A percentile compares a stretch with the other conserved stretches of the same genome.
Evolutionary conservation across 2,113 vertebrate species (phyloP).

Genomic region (Nipponia nippon): DNA sequence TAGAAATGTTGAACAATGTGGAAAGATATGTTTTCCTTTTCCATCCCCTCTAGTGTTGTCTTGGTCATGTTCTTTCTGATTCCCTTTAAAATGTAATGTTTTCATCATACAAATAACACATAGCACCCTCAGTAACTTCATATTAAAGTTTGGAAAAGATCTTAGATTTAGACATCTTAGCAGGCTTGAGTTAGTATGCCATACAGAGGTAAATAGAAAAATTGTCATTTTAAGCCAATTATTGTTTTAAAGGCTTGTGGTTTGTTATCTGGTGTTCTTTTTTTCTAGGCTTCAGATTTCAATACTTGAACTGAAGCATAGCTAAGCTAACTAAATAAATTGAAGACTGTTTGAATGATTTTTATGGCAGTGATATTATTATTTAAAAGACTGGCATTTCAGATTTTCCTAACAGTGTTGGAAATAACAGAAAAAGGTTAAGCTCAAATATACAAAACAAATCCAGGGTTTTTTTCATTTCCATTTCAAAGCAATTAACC

Average conservation of each 20-base stretch:
- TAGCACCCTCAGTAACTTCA: background rate
- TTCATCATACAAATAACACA: background rate
- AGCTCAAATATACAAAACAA: constrained; percentile 24
- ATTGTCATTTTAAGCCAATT: background rate
- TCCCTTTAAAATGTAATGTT: background rate
- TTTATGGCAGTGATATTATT: constrained; percentile 61
- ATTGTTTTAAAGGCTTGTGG: background rate
- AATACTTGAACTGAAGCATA: background rate
- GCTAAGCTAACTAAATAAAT: constrained; percentile 42
- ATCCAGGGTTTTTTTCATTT: constrained; percentile 14
- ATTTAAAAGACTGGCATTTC: constrained; percentile 55
- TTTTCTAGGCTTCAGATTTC: constrained; percentile 9
- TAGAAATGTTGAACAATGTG: background rate
- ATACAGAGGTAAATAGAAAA: background rate
- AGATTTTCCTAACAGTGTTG: constrained; percentile 63
- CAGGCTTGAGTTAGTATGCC: background rate
- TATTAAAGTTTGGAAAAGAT: background rate
- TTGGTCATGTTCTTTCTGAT: background rate
- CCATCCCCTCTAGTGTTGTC: background rate
- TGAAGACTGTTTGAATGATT: constrained; percentile 36
- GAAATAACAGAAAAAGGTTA: constrained; percentile 57
- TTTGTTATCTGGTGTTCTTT: background rate
- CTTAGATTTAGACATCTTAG: background rate
- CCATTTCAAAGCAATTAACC: constrained; percentile 22
- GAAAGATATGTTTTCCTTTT: background rate